Evolutionary conservation across 2,797 vertebrate species (phyloP).

Genomic region (Onychomys arenicola): DNA sequence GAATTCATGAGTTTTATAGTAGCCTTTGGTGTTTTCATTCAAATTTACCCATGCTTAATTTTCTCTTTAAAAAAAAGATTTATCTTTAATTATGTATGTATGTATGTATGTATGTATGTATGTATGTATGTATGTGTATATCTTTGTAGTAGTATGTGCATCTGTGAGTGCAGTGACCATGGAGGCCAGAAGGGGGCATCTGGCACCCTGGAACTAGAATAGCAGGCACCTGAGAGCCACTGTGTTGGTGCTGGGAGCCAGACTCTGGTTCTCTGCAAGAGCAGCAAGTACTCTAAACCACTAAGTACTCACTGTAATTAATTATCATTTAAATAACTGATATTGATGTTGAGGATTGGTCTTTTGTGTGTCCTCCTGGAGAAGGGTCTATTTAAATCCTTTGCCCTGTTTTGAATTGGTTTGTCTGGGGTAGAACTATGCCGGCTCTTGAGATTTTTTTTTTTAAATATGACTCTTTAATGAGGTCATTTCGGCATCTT

Average conservation of each 20-base stretch:
- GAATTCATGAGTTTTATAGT: neutral
- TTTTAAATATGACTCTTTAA: neutral
- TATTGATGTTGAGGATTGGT: neutral
- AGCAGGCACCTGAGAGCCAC: neutral
- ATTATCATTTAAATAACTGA: neutral
- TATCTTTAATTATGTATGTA: neutral
- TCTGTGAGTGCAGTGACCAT: neutral
- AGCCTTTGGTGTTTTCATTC: constrained; percentile 5
- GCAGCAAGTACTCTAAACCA: neutral
- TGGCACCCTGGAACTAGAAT: neutral
- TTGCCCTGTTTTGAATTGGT: neutral
- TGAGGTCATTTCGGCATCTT: neutral
- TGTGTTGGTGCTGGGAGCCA: neutral
- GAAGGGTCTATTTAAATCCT: neutral
- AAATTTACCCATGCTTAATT: neutral
- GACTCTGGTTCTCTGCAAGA: neutral
- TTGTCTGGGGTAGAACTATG: neutral
- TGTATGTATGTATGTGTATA: neutral
- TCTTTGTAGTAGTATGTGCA: neutral
- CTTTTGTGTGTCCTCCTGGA: neutral
- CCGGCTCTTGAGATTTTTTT: neutral
- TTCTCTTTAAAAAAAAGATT: neutral
- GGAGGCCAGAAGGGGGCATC: neutral
- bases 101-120: neutral
- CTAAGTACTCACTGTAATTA: neutral